These are phyloP conservation scores for Argya squamiceps DNA, from an alignment of 2,797 vertebrate species.

Conservation along the genomic window DNA sequence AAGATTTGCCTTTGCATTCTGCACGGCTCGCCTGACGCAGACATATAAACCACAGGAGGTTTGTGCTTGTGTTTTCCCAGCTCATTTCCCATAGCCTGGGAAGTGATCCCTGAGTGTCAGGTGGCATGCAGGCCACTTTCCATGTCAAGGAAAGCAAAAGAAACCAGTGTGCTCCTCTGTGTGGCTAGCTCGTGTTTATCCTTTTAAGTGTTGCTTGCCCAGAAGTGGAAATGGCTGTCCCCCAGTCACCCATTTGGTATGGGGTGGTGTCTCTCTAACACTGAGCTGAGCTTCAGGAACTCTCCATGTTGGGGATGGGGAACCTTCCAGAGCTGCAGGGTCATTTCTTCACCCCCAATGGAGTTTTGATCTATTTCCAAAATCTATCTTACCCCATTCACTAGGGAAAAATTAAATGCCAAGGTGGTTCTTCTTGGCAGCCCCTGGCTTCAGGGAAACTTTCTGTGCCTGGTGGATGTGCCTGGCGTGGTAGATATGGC, in stretches of 20 bases:
- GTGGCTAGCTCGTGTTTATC: not conserved
- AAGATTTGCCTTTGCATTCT: constrained; percentile 64
- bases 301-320: not conserved
- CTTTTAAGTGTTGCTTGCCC: constrained; percentile 19
- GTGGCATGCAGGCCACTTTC: constrained; percentile 43
- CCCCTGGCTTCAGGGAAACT: not conserved
- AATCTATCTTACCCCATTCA: not conserved
- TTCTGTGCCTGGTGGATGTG: not conserved
- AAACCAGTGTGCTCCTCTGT: not conserved
- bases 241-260: not conserved
- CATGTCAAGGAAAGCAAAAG: constrained; percentile 13
- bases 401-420: not conserved
- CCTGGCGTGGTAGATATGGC: not conserved
- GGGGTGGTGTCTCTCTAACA: not conserved
- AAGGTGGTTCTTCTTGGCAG: not conserved
- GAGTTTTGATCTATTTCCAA: not conserved
- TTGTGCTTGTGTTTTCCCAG: constrained; percentile 61
- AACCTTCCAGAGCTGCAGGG: not conserved
- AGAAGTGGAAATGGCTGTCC: not conserved
- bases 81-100: constrained; percentile 63
- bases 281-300: not conserved
- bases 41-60: constrained; percentile 61
- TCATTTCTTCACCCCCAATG: not conserved
- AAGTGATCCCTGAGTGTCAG: constrained; percentile 61
- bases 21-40: constrained; percentile 42